Percentiles rank a stretch among this genome's conserved stretches.
Evolutionary conservation across 2,113 vertebrate genomes (phyloP).

Genomic region (Gasterosteus aculeatus): DNA sequence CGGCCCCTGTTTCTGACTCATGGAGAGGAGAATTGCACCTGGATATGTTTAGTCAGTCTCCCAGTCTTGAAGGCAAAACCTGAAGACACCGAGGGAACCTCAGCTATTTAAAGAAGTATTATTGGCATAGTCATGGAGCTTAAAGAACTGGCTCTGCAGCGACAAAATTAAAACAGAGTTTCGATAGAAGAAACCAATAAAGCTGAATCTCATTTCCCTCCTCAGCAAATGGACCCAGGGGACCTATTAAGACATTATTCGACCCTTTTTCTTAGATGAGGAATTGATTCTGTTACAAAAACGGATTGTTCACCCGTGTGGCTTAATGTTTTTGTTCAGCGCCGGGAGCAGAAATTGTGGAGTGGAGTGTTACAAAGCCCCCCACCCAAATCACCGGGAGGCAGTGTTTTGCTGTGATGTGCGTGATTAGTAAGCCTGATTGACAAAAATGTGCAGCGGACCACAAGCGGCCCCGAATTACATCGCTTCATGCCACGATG

Average conservation of each 20-base stretch:
- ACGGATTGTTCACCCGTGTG: conserved; percentile 14
- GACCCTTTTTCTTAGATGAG: conserved; percentile 33
- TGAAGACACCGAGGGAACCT: conserved; percentile 30
- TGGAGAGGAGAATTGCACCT: conserved; percentile 59
- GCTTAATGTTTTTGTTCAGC: conserved; percentile 38
- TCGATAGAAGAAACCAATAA: conserved; percentile 31
- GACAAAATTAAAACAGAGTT: conserved; percentile 21
- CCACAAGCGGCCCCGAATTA: conserved; percentile 38
- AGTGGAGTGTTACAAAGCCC: conserved; percentile 50
- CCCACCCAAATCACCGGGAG: conserved; percentile 43
- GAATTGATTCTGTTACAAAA: conserved; percentile 41
- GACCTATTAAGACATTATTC: conserved; percentile 37
- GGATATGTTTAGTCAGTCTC: conserved; percentile 55
- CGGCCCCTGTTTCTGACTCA: conserved; percentile 28
- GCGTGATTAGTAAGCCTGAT: conserved; percentile 64
- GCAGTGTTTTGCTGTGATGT: conserved; percentile 65
- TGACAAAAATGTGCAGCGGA: conserved; percentile 52
- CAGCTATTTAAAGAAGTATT: conserved; percentile 48
- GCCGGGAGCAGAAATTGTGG: conserved; percentile 37
- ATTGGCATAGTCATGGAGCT: conserved; percentile 20
- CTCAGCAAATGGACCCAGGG: conserved; percentile 14
- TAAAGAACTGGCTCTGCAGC: conserved; percentile 47
- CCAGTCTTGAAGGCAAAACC: conserved; percentile 31
- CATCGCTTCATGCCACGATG: conserved; percentile 27
- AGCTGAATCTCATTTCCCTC: conserved; percentile 34